Evolutionary conservation across 2,797 vertebrate genomes (phyloP), one percentile per base, ranked within the genome.

Genomic region (Trachurus trachurus): DNA sequence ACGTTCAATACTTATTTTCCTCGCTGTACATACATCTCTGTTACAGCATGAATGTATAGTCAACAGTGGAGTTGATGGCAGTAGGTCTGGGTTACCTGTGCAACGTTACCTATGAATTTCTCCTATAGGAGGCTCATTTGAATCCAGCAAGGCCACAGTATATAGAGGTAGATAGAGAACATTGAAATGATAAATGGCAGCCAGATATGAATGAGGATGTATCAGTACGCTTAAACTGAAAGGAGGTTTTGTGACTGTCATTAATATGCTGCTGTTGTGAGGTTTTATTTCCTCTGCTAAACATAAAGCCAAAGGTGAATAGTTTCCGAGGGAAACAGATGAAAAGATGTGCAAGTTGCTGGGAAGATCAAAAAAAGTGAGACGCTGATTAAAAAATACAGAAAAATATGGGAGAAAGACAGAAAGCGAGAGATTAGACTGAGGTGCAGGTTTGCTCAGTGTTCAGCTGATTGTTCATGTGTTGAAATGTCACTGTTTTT

Each of bases 401-500:
- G n/a, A 50, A 50, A 50, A 50, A 50, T 21, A 22, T 22, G 2
- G 17, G 31, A 73, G 63, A 59, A 12, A 9, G 57, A 13, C 1
- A 16, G 13, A 56, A 54, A 56, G 49, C 59, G 4, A 67, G 45
- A 71, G 49, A 53, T 67, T 21, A 56, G 16, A 17, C 21, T 53
- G 57, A 70, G 22, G 12, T 49, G n/a, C 64, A 61, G 12, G 64
- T 56, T 10, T 57, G 6, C 8, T 5, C n/a, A 22, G 53, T 45
- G 15, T 57, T 60, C 47, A 12, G 40, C 57, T 52, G 31, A 77
- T 66, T 76, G 75, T 72, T 63, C 71, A 53, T 47, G 16, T 56
- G 29, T 57, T 7, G 17, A 16, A 74, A 59, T 19, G 26, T 50
- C 29, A 6, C 45, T 70, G 52, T 80, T 81, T 82, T 42, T 40